Evolutionary conservation across 2,113 vertebrate species (phyloP), one percentile per base, ranked within the genome.

Genomic region (Baryphthengus martii): DNA sequence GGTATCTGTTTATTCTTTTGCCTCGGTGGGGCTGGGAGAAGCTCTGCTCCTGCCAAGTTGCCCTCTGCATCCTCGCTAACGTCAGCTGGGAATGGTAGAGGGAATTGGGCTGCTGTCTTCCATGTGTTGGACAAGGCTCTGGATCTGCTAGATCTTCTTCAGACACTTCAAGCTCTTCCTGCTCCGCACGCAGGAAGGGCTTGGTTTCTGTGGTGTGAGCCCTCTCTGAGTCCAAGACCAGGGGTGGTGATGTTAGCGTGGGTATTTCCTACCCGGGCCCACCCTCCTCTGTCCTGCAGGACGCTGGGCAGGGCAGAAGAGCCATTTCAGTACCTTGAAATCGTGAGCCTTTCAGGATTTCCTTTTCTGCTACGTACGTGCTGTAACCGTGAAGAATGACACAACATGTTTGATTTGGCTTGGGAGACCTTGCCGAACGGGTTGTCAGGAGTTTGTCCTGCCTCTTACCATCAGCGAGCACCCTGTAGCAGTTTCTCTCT

Each of bases 1-100:
- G 86, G 63, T 92, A 47, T 90, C 91, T 94, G 83, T 84, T 90
- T 86, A 25, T 76, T 29, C 84, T 81, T 76, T 21, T 61, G 53
- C 72, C 21, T 39, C 10, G 53, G 53, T 65, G 89, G 79, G 79
- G 85, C 66, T 75, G 85, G 91, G 58, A 85, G 58, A 72, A 83
- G 62, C 82, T 83, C 52, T 26, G 0, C 35, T 23, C 37, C 6
- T 85, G 47, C 72, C 91, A 23, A 3, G 53, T 7, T 73, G 59
- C 40, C 33, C 62, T 85, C n/a, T 71, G 82, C 3, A 0, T 67
- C 42, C 61, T 50, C 3, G 0, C 14, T 9, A 7, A 11, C 66
- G 47, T 29, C 71, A 45, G 47, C 49, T 72, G 79, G 82, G 71
- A 55, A 23, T 0, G 59, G 21, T 5, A 23, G 83, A 52, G 20